phyloP scores from a whole-genome alignment of 2,888 invertebrate species.

The Drosophila percnosoma region DNA sequence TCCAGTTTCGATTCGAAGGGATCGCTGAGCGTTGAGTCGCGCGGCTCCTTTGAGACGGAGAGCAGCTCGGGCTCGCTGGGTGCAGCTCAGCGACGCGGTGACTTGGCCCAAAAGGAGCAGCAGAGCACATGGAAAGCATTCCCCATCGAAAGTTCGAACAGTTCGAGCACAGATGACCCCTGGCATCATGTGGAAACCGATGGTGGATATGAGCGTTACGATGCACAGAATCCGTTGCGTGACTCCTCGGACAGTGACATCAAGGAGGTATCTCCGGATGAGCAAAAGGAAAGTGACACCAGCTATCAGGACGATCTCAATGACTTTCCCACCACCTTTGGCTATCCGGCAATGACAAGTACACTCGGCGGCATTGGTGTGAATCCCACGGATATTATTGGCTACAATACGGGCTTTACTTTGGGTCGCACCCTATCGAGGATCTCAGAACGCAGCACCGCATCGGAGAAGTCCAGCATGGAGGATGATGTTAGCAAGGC shows the following conservation, averaged over 20 bases:
- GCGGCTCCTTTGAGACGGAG: conserved; percentile 90
- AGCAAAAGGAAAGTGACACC: conserved; percentile 87
- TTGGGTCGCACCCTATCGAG: conserved; percentile 92
- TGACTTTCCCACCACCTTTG: conserved; percentile 91
- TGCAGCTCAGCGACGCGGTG: conserved; percentile 89
- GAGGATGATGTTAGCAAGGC: conserved; percentile 95
- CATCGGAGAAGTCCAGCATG: conserved; percentile 94
- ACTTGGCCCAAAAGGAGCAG: conserved; percentile 87
- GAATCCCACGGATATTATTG: conserved; percentile 89
- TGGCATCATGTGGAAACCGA: conserved; percentile 92
- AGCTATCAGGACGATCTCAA: conserved; percentile 91
- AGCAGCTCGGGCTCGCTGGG: conserved; percentile 91
- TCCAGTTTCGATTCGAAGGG: conserved; percentile 88
- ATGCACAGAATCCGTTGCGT: conserved; percentile 83
- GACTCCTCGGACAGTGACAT: conserved; percentile 84
- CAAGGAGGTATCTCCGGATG: conserved; percentile 86
- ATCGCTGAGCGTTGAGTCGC: conserved; percentile 89
- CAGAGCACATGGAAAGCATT: conserved; percentile 94
- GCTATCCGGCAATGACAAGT: conserved; percentile 88
- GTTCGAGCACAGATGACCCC: conserved; percentile 93
- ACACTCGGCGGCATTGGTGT: conserved; percentile 86
- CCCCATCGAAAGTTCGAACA: conserved; percentile 93
- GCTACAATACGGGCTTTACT: conserved; percentile 90
- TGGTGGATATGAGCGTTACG: conserved; percentile 87
- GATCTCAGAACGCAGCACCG: conserved; percentile 95